Base-by-base conservation (phyloP, 2,797 vertebrate species). In the Chrysolophus pictus region DNA sequence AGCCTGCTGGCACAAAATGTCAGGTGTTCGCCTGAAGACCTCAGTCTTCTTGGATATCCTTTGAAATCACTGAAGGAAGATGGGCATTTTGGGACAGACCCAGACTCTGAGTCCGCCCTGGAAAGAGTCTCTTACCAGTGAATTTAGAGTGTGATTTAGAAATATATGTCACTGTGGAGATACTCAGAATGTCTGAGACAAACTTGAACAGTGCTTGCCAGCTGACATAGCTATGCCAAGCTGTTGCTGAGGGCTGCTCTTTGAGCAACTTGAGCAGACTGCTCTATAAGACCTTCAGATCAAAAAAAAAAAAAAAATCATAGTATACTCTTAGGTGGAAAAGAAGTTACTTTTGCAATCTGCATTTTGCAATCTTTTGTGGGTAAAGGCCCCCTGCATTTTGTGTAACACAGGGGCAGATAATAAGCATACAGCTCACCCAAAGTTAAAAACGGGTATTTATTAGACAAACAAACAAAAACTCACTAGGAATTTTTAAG, bases 101-200 rank as follows among this genome's bases (percentile, higher is more conserved):
- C 11, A 64, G 28, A 18, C 39, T 31, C 28, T 31, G 39, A 31
- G 28, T 28, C 39, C 28, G 14, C 47, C 12, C 23, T 49, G 23
- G 23, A 7, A 49, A 24, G 47, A 24, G 47, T 49, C 47, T 49
- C 47, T 24, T 22, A 42, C 62, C 46, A 93, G 91, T 16, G 68
- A 67, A 24, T 14, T 37, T 37, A 7, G 33, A 59, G 9, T 14
- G 58, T 15, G 44, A 62, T 96, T 94, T 92, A 97, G 91, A 42
- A 35, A 59, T 24, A 24, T 35, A 24, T 11, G 33, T 35, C 44
- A 47, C n/a, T 18, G 44, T 24, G 23, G n/a, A 35, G n/a, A 26
- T 47, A 14, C 8, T 47, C 15, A 68, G 13, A 68, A 70, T 22
- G 7, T 21, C 28, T 23, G 28, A 58, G 28, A 23, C 28, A 56